Conservation (phyloP, 2,797 vertebrate species). For the Octomys mimax region DNA sequence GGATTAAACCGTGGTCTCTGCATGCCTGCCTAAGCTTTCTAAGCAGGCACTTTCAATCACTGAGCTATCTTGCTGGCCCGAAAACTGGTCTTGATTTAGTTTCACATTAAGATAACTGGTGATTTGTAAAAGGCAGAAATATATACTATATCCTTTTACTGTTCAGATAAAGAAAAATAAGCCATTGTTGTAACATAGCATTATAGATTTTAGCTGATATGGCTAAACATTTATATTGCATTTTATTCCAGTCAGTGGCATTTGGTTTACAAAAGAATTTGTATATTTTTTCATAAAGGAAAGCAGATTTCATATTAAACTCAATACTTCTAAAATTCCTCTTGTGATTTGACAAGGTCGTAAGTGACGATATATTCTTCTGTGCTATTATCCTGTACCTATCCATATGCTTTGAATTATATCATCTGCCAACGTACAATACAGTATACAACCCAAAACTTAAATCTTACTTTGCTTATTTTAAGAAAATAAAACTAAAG, state of each 20-base stretch:
- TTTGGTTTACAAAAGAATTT: conserved; percentile 22
- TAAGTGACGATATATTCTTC: not conserved
- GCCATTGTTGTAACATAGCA: not conserved
- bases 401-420: not conserved
- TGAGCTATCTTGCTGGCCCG: no score
- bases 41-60: no score
- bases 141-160: not conserved
- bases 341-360: not conserved
- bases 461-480: not conserved
- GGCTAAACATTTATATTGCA: not conserved
- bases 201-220: not conserved
- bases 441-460: not conserved
- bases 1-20: no score
- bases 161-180: conserved; percentile 13
- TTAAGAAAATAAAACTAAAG: not conserved
- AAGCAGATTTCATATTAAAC: not conserved
- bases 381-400: not conserved
- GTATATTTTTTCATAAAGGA: not conserved
- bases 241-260: conserved; percentile 19
- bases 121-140: not conserved
- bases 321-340: not conserved
- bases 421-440: not conserved
- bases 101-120: not conserved
- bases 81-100: not conserved
- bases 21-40: no score